These are phyloP conservation scores for Drosophila ficusphila DNA, from an alignment of 1,140 invertebrate species.

Conservation along the genomic window DNA sequence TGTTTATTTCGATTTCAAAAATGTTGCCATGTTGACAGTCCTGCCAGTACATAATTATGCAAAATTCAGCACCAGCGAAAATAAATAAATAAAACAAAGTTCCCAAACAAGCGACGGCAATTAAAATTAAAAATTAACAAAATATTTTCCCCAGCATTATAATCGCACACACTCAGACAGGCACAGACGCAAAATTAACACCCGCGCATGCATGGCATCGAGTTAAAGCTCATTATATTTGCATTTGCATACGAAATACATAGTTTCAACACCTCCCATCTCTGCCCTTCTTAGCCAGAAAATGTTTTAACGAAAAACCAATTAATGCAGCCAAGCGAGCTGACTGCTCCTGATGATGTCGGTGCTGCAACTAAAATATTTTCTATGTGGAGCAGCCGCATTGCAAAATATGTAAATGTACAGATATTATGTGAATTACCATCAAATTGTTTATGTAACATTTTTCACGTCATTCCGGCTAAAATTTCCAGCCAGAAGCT, in stretches of 20 bases:
- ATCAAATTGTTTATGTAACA: constrained; percentile 51
- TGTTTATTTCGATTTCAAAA: constrained; percentile 48
- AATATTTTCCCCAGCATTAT: constrained; percentile 58
- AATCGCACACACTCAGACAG: constrained; percentile 9
- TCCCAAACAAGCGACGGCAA: constrained; percentile 67
- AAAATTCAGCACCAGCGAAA: constrained; percentile 49
- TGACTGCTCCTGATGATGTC: constrained; percentile 1
- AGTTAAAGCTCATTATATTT: constrained; percentile 79
- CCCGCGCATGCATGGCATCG: constrained; percentile 34
- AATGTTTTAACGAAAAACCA: constrained; percentile 58
- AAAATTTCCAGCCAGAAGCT: constrained; percentile 60
- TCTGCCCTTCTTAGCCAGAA: constrained; percentile 1
- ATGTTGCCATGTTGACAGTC: constrained; percentile 54
- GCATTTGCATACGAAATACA: constrained; percentile 71
- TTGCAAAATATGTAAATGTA: constrained; percentile 41
- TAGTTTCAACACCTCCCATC: constrained; percentile 61
- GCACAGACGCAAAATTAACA: constrained; percentile 46
- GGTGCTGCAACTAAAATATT: constrained; percentile 46
- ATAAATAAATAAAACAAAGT: constrained; percentile 44
- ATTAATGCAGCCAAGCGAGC: constrained; percentile 61
- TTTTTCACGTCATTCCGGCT: constrained; percentile 38
- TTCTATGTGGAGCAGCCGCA: not conserved
- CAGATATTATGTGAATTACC: constrained; percentile 58
- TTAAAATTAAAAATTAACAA: constrained; percentile 81
- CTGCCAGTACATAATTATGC: constrained; percentile 66